phyloP scores from a whole-genome alignment of 2,113 vertebrate genomes.

The Propithecus coquereli region DNA sequence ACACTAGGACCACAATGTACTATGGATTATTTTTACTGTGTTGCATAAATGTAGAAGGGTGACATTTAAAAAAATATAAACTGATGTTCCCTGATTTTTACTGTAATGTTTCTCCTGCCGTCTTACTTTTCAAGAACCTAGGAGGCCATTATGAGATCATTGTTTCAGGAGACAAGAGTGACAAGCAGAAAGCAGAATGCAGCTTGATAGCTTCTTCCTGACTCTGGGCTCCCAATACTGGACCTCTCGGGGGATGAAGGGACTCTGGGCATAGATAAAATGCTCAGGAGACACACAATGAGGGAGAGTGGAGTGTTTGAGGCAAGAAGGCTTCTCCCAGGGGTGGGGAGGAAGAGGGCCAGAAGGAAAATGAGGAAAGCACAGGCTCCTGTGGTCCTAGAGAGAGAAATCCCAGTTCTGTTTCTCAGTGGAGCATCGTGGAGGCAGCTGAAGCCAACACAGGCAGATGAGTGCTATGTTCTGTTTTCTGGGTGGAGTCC shows the following conservation, averaged over 20 bases:
- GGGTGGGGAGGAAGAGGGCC: neutral
- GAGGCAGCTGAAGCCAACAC: neutral
- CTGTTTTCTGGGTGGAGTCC: neutral
- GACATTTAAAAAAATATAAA: neutral
- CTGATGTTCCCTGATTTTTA: neutral
- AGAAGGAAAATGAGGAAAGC: neutral
- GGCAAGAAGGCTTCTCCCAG: neutral
- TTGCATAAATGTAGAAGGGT: neutral
- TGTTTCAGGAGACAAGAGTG: neutral
- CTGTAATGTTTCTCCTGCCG: neutral
- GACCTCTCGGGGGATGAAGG: too few relatives aligned
- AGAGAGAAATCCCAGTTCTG: neutral
- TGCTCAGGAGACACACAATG: neutral
- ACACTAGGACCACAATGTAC: neutral
- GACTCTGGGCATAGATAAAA: neutral
- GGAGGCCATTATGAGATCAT: neutral
- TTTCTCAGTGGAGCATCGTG: neutral
- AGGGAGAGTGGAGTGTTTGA: neutral
- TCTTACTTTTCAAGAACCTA: neutral
- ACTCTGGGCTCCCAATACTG: neutral
- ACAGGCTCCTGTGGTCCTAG: neutral
- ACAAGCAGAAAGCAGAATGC: neutral
- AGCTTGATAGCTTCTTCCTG: neutral
- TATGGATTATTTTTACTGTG: neutral
- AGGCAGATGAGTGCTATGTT: neutral